A percentile compares a stretch with the other conserved stretches of the same genome.
phyloP scores from a whole-genome alignment of 2,888 invertebrate genomes.

The Anticlea derivata region DNA sequence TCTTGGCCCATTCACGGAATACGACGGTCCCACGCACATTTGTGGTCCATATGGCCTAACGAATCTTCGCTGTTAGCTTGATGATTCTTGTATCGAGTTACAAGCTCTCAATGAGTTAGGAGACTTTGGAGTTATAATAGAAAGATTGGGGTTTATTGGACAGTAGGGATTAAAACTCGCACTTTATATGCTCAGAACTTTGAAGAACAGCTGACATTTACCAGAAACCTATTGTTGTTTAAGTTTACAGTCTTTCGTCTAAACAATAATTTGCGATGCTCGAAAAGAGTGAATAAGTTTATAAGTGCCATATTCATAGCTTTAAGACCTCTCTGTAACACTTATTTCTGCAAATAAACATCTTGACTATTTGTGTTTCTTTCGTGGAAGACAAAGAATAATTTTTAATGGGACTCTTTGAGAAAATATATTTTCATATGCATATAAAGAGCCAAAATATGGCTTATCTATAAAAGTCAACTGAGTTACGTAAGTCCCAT shows the following conservation, averaged over 20 bases:
- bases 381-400: too few species aligned
- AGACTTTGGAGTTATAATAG: conserved; percentile 8
- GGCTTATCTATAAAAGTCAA: background rate
- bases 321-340: too few species aligned
- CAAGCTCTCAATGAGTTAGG: conserved; percentile 21
- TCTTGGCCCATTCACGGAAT: conserved; percentile 71
- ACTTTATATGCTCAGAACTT: background rate
- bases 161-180: background rate
- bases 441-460: too few species aligned
- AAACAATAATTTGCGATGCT: too few species aligned
- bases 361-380: too few species aligned
- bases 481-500: background rate
- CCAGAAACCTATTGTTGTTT: too few species aligned
- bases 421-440: too few species aligned
- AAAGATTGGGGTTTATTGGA: background rate
- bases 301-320: too few species aligned
- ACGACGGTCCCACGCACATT: conserved; percentile 70
- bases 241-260: too few species aligned
- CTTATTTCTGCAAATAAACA: too few species aligned
- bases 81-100: conserved; percentile 29
- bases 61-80: conserved; percentile 28
- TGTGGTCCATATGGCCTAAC: conserved; percentile 64
- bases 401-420: too few species aligned
- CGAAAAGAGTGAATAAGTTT: too few species aligned
- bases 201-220: background rate